Percentiles rank a stretch among this genome's conserved stretches.
These are phyloP conservation scores for Thripadectes ignobilis DNA, from an alignment of 2,797 vertebrate genomes.

Conservation along the genomic window DNA sequence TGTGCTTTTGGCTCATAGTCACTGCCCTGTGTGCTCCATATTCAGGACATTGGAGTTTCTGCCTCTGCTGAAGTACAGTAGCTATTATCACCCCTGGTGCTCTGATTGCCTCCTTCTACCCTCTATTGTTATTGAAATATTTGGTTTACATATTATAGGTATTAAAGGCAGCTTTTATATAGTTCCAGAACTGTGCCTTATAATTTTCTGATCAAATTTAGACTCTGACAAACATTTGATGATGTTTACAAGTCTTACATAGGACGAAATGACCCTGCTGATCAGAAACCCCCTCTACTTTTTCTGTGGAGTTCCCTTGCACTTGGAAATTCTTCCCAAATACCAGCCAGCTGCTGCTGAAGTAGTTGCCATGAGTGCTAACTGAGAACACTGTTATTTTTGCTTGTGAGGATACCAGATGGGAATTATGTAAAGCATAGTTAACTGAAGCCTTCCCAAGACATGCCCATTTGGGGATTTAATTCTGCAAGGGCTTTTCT, in stretches of 20 bases:
- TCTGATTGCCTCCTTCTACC: background rate
- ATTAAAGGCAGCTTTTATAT: background rate
- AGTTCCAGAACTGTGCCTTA: background rate
- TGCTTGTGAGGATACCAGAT: background rate
- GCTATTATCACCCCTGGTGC: background rate
- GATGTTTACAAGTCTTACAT: background rate
- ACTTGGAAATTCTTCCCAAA: background rate
- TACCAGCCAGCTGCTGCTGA: background rate
- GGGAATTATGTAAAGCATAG: background rate
- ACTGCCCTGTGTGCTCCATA: background rate
- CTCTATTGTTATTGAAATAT: background rate
- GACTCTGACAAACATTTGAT: background rate
- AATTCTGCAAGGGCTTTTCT: background rate
- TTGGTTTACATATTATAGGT: background rate
- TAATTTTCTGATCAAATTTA: background rate
- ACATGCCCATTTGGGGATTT: background rate
- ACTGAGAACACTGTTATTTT: background rate
- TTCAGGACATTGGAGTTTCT: background rate
- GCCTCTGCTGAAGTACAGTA: background rate
- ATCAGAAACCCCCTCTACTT: background rate
- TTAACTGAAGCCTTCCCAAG: background rate
- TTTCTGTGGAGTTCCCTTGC: background rate
- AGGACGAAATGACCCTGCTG: background rate
- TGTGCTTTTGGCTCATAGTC: background rate
- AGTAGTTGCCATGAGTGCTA: slow-evolving; percentile 1